Conservation (phyloP, 2,888 invertebrate species). For the Melanotus villosus region DNA sequence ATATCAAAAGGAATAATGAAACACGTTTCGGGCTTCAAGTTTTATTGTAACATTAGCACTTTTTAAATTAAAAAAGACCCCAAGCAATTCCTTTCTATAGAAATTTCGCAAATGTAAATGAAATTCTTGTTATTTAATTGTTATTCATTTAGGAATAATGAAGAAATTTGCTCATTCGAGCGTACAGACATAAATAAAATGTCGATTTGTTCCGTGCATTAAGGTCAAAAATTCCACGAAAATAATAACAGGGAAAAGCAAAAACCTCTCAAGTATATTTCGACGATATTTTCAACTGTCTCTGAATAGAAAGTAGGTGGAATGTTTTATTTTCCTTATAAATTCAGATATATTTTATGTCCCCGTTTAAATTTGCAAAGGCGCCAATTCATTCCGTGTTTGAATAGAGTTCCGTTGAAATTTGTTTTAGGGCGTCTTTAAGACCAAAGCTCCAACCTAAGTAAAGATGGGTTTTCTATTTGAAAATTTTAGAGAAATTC, state of each 20-base stretch:
- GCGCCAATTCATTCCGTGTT: background rate
- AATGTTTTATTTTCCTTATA: background rate
- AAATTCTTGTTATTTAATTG: no score
- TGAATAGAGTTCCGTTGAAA: background rate
- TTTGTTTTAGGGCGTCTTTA: background rate
- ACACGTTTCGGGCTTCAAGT: no score
- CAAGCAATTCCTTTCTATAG: no score
- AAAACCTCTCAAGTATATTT: background rate
- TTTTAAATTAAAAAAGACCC: no score
- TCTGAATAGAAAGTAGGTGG: no score
- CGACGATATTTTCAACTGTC: background rate
- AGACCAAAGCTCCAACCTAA: background rate
- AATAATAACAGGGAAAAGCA: background rate
- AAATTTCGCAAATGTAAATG: no score
- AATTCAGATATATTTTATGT: background rate
- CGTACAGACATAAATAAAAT: no score
- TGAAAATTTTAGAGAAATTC: background rate
- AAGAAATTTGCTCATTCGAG: no score
- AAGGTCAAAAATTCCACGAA: background rate
- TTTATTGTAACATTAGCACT: no score
- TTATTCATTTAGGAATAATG: no score
- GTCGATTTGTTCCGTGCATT: no score
- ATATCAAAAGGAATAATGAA: no score
- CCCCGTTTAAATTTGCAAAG: background rate
- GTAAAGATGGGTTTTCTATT: background rate